Evolutionary conservation across 1,140 invertebrate species (phyloP).

Genomic region (Danaus melanippus): DNA sequence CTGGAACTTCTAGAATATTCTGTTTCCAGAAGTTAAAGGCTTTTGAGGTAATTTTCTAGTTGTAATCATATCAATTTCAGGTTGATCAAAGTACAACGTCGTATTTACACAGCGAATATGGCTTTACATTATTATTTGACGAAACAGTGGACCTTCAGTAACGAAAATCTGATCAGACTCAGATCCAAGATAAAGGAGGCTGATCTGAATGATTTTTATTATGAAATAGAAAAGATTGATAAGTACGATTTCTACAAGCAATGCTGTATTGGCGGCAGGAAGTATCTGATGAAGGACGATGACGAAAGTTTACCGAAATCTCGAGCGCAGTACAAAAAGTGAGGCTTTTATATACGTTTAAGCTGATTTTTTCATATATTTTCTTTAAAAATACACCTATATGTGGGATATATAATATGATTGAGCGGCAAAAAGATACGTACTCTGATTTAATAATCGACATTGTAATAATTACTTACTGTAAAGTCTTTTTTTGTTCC

Average conservation of each 20-base stretch:
- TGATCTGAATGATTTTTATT: slow-evolving; percentile 79
- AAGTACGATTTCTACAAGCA: slow-evolving; percentile 67
- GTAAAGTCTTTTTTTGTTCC: too few relatives aligned
- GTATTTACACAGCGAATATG: slow-evolving; percentile 82
- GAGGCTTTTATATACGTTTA: too few relatives aligned
- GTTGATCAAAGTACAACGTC: slow-evolving; percentile 84
- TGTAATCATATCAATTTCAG: slow-evolving; percentile 62
- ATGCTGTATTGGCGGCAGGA: slow-evolving; percentile 70
- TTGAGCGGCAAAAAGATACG: too few relatives aligned
- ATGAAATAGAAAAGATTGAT: slow-evolving; percentile 68
- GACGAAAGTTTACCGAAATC: slow-evolving; percentile 58
- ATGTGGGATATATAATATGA: too few relatives aligned
- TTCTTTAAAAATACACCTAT: too few relatives aligned
- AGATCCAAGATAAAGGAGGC: slow-evolving; percentile 72
- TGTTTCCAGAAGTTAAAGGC: too few relatives aligned
- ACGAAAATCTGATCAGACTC: slow-evolving; percentile 79
- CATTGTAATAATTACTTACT: too few relatives aligned
- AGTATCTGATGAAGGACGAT: slow-evolving; percentile 73
- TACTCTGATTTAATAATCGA: too few relatives aligned
- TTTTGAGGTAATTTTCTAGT: too few relatives aligned
- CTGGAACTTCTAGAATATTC: too few relatives aligned
- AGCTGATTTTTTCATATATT: too few relatives aligned
- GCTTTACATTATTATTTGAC: slow-evolving; percentile 85
- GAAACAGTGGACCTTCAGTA: slow-evolving; percentile 87
- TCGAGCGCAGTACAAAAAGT: slow-evolving; percentile 21